Percentiles rank a stretch among this genome's conserved stretches.
These are phyloP conservation scores for Lissocephala sabroskyi DNA, from an alignment of 2,888 invertebrate species.

Conservation along the genomic window DNA sequence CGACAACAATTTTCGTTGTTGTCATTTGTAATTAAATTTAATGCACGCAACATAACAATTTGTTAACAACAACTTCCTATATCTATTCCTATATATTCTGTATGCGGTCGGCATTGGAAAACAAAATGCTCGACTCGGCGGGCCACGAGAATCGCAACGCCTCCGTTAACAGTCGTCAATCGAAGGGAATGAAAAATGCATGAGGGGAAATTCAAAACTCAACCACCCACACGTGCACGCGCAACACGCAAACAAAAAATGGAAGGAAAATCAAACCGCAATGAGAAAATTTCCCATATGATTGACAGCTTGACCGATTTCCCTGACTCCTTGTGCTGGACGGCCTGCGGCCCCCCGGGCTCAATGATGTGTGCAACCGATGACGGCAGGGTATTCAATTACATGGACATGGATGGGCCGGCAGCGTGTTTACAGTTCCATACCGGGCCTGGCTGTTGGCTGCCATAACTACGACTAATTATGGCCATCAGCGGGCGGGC, in stretches of 20 bases:
- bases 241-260: too few relatives aligned
- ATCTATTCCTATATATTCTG: too few relatives aligned
- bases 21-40: slow-evolving; percentile 56
- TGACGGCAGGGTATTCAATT: slow-evolving; percentile 46
- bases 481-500: slow-evolving; percentile 15
- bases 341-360: slow-evolving; percentile 35
- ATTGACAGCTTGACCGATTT: slow-evolving; percentile 62
- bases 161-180: slow-evolving; percentile 11
- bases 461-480: slow-evolving; percentile 61
- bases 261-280: too few relatives aligned
- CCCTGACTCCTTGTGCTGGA: slow-evolving; percentile 10
- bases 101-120: background rate
- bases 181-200: slow-evolving; percentile 50
- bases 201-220: slow-evolving; percentile 56
- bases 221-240: slow-evolving; percentile 27
- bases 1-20: slow-evolving; percentile 30
- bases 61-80: slow-evolving; percentile 5
- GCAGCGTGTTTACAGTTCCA: too few relatives aligned
- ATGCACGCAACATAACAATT: slow-evolving; percentile 28
- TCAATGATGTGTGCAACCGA: slow-evolving; percentile 58
- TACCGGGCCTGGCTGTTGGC: slow-evolving; percentile 7
- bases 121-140: background rate
- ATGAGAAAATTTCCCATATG: slow-evolving; percentile 17
- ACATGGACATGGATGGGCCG: slow-evolving; percentile 11
- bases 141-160: background rate